Conservation (phyloP, 2,888 invertebrate genomes). For the Perizoma affinitatum region DNA sequence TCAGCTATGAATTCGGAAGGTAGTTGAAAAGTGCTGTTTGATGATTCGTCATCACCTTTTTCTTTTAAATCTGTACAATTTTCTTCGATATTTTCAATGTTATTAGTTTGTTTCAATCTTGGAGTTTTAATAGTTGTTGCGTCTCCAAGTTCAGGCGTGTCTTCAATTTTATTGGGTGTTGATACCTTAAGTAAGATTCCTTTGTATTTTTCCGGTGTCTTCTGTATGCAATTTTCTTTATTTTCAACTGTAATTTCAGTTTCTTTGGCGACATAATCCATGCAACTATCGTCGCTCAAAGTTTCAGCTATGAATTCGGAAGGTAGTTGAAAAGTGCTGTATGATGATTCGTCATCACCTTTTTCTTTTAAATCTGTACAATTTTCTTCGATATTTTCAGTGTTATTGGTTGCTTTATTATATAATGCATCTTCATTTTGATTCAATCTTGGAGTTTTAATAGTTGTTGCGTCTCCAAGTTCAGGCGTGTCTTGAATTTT, state of each 20-base stretch:
- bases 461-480: too few relatives aligned
- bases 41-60: constrained; percentile 10
- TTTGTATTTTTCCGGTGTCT: constrained; percentile 12
- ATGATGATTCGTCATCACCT: constrained; percentile 14
- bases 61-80: background rate
- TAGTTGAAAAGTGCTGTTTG: constrained; percentile 40
- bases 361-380: background rate
- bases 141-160: background rate
- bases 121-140: background rate
- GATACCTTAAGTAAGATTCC: background rate
- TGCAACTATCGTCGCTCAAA: constrained; percentile 38
- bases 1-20: constrained; percentile 50
- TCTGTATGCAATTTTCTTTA: constrained; percentile 6
- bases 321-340: constrained; percentile 43
- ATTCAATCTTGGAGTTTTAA: background rate
- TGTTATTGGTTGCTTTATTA: background rate
- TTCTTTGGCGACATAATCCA: background rate
- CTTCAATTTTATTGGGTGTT: constrained; percentile 1
- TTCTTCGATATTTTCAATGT: background rate
- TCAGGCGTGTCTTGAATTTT: background rate
- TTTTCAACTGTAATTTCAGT: constrained; percentile 11
- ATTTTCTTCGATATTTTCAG: background rate
- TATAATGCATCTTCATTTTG: too few relatives aligned
- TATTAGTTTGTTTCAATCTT: constrained; percentile 1
- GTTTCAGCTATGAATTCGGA: constrained; percentile 49